These are phyloP conservation scores for Parnassius mnemosyne DNA, from an alignment of 2,888 invertebrate genomes.

Conservation along the genomic window DNA sequence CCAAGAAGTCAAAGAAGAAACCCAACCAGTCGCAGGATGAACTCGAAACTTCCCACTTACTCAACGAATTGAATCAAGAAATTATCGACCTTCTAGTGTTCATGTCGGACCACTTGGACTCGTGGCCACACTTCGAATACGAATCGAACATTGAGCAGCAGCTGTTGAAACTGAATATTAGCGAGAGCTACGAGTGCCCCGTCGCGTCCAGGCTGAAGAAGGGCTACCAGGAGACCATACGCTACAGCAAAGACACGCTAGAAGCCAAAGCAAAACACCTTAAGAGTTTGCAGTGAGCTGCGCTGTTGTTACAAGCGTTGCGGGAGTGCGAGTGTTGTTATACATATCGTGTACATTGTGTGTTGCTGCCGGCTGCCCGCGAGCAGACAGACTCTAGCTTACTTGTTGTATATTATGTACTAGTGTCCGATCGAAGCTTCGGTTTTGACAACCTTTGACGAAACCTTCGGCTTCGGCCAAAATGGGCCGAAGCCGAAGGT, in stretches of 20 bases:
- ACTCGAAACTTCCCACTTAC: conserved; percentile 51
- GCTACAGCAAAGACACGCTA: conserved; percentile 75
- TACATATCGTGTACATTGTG: conserved; percentile 12
- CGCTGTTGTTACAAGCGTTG: neutral
- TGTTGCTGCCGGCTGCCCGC: too few species aligned
- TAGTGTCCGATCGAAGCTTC: too few species aligned
- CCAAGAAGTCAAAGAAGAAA: conserved; percentile 82
- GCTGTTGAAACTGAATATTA: conserved; percentile 57
- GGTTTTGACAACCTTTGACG: too few species aligned
- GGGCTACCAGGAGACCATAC: conserved; percentile 74
- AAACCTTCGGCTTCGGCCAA: too few species aligned
- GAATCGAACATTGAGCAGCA: conserved; percentile 55
- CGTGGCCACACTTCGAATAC: conserved; percentile 60
- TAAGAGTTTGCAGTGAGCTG: conserved; percentile 59
- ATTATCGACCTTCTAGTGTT: conserved; percentile 55
- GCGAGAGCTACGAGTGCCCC: conserved; percentile 56
- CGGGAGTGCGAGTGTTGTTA: neutral
- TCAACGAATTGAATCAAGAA: conserved; percentile 55
- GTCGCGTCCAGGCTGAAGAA: conserved; percentile 68
- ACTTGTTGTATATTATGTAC: neutral
- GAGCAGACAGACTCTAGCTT: neutral
- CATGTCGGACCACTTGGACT: conserved; percentile 65
- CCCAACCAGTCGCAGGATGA: conserved; percentile 69
- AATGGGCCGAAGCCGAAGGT: too few species aligned
- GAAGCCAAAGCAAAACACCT: conserved; percentile 79